Evolutionary conservation across 2,797 vertebrate species (phyloP).

Genomic region (Scomberomorus guttatus): DNA sequence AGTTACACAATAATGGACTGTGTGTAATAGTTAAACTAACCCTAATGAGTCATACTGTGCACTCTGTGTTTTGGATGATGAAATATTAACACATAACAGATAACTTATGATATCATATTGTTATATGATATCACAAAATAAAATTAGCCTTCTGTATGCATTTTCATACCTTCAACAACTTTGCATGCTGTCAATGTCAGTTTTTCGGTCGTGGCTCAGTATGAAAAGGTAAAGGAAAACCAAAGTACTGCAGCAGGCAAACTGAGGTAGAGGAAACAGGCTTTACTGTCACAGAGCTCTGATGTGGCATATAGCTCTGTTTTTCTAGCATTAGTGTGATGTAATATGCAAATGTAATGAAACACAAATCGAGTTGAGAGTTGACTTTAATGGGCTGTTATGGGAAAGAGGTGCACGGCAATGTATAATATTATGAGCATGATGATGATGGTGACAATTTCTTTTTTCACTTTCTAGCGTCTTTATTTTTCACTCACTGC

Average conservation of each 20-base stretch:
- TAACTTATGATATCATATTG: too few species aligned
- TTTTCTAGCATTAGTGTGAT: constrained; percentile 15
- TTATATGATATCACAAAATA: too few species aligned
- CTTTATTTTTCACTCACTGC: background rate
- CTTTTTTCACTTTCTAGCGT: background rate
- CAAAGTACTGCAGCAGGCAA: background rate
- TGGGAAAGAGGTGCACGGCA: constrained; percentile 7
- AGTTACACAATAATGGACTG: too few species aligned
- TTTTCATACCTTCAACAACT: background rate
- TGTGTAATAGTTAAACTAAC: too few species aligned
- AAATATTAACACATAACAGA: too few species aligned
- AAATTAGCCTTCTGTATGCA: background rate
- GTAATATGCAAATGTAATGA: constrained; percentile 16
- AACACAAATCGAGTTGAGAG: constrained; percentile 3
- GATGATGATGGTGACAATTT: background rate
- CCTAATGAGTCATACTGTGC: too few species aligned
- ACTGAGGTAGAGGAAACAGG: background rate
- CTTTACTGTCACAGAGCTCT: too few species aligned
- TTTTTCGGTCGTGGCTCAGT: background rate
- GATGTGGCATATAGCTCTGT: too few species aligned
- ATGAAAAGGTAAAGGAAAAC: background rate
- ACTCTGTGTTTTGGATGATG: too few species aligned
- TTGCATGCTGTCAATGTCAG: background rate
- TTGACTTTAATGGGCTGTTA: constrained; percentile 8
- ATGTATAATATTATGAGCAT: background rate